Percentiles rank a stretch among this genome's conserved stretches.
Evolutionary conservation across 2,113 vertebrate species (phyloP).

Genomic region (Channa argus): DNA sequence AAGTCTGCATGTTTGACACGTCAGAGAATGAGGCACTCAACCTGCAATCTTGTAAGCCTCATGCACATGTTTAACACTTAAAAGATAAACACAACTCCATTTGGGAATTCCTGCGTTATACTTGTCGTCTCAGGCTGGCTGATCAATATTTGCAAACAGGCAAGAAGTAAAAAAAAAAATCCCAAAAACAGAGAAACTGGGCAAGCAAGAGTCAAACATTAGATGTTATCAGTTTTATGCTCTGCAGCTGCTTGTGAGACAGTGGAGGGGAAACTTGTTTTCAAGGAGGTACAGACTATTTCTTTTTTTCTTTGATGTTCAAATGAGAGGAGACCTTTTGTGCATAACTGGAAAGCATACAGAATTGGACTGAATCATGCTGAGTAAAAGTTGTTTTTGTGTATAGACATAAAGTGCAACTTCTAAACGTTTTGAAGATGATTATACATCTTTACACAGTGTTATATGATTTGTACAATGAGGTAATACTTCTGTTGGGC

Average conservation of each 20-base stretch:
- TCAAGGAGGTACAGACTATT: neutral
- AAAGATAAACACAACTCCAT: conserved; percentile 49
- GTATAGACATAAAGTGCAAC: neutral
- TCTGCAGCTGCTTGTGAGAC: conserved; percentile 33
- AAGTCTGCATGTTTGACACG: conserved; percentile 61
- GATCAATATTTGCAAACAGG: conserved; percentile 50
- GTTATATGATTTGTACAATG: too few species aligned
- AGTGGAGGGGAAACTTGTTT: conserved; percentile 13
- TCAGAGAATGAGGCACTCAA: conserved; percentile 43
- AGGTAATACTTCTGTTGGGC: too few species aligned
- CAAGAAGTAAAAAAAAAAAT: conserved; percentile 19
- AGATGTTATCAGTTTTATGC: conserved; percentile 47
- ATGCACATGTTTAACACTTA: conserved; percentile 45
- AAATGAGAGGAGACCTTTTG: neutral
- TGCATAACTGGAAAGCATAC: neutral
- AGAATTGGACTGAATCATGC: neutral
- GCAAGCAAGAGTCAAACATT: conserved; percentile 35
- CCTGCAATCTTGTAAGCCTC: conserved; percentile 50
- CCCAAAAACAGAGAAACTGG: conserved; percentile 36
- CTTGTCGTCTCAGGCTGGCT: conserved; percentile 16
- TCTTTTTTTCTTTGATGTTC: conserved; percentile 31
- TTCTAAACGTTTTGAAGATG: too few species aligned
- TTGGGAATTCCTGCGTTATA: conserved; percentile 61
- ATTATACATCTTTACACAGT: too few species aligned
- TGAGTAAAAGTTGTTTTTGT: neutral